phyloP scores from a whole-genome alignment of 2,888 invertebrate species.

The Lycia hirtaria region DNA sequence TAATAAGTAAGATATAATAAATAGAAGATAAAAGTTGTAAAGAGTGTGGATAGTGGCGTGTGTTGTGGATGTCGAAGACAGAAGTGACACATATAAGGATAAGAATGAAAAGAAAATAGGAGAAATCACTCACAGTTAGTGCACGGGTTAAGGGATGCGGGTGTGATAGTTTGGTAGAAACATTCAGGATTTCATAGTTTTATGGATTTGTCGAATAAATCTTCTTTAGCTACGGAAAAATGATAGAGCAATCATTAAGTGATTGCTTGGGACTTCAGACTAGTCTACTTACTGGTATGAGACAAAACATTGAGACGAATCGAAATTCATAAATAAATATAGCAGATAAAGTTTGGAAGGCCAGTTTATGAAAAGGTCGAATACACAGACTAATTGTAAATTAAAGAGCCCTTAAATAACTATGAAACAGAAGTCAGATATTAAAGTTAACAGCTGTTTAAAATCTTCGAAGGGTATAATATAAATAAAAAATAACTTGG shows the following conservation, averaged over 20 bases:
- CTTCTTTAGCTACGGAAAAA: slow-evolving; percentile 78
- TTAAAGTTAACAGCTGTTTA: slow-evolving; percentile 29
- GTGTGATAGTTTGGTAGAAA: slow-evolving; percentile 81
- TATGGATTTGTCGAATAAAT: slow-evolving; percentile 73
- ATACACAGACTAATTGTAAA: slow-evolving; percentile 27
- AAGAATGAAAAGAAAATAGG: slow-evolving; percentile 74
- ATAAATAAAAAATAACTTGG: slow-evolving; percentile 44
- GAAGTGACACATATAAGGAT: slow-evolving; percentile 72
- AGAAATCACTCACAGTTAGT: slow-evolving; percentile 83
- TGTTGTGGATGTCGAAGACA: slow-evolving; percentile 76
- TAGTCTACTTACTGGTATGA: slow-evolving; percentile 47
- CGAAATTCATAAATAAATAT: slow-evolving; percentile 39
- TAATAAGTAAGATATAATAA: slow-evolving; percentile 55
- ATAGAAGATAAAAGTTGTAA: slow-evolving; percentile 77
- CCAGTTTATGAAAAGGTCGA: slow-evolving; percentile 40
- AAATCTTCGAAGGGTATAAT: slow-evolving; percentile 30
- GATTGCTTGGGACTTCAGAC: slow-evolving; percentile 56
- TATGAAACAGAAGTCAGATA: slow-evolving; percentile 29
- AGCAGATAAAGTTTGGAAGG: slow-evolving; percentile 33
- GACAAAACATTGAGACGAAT: slow-evolving; percentile 40
- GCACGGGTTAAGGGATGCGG: slow-evolving; percentile 81
- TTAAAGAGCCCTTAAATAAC: slow-evolving; percentile 24
- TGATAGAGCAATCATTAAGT: slow-evolving; percentile 68
- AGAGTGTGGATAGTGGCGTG: slow-evolving; percentile 82
- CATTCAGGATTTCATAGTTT: slow-evolving; percentile 75